Base-by-base conservation (phyloP, 2,888 invertebrate species). In the Luperina nickerlii region DNA sequence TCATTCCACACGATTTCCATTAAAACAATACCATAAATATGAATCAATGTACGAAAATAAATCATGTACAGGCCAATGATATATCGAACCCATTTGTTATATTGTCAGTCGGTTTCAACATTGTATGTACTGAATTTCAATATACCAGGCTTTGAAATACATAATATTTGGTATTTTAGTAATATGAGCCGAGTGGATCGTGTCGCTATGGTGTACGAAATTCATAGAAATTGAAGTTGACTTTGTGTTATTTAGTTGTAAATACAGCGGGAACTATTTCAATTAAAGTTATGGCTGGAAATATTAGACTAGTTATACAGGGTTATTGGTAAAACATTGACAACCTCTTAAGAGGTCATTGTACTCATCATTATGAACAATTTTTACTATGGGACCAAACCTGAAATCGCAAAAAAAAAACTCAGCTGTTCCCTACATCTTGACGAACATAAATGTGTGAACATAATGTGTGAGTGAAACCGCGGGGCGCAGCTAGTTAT, bases 51-150 rank as follows among this genome's bases (percentile, higher is more conserved):
- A 66, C 76, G 42, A 27, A 62, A 76, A 82, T 83, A 85, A 85
- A 85, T 83, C 86, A 76, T 63, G 82, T 76, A 86, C 65, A 63
- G 5, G 48, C 70, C 76, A 66, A 76, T 73, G 76, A 85, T 83
- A 85, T 73, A 83, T 83, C 48, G 86, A 42, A 76, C 54, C 72
- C 73, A 82, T 83, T 85, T 76, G 69, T 82, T 86, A 70, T 67
- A 63, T 45, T 82, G 82, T 86, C 83, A 73, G 42, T 73, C 73
- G 60, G 38, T 67, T 82, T 81, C 66, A 73, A 74, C 66, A 76
- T 76, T 63, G 76, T 82, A 63, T 63, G 32, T 65, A 60, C 60
- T 86, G 83, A 86, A 84, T 84, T 77, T 84, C 77, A 82, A 82
- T 82, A 82, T 77, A 27, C 51, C n/a, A 48, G 13, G 38, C 69